Evolutionary conservation across 2,113 vertebrate species (phyloP), one percentile per base, ranked within the genome.

Genomic region (Stigmatopora argus): DNA sequence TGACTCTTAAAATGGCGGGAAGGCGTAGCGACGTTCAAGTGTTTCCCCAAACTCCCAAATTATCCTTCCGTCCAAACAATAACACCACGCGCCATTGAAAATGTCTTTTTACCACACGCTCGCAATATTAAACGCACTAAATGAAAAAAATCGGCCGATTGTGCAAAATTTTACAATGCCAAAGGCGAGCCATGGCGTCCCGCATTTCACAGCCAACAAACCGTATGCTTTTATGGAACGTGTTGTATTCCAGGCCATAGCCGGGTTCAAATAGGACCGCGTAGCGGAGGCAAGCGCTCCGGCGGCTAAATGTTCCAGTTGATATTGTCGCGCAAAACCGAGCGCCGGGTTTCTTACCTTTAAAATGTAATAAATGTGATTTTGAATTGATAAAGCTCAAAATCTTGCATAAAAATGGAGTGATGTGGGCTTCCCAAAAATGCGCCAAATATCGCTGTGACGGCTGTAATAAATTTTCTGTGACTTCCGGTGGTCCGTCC

Each of bases 171-270:
- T 23, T 45, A 45, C 38, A 19, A 35, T 10, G 6, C 8, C 3
- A 23, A 23, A 45, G 21, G n/a, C 12, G n/a, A 23, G 12, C 12
- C 61, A 6, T 48, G 2, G 0, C 1, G 6, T 4, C 34, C 53
- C 7, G 11, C 7, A 62, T 49, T 61, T 65, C 31, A 0, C 13
- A 56, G 26, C 67, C 17, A 47, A 64, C 48, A 70, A n/a, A 49
- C 10, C 48, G 45, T 38, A 9, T 64, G 44, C 47, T 19, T 56
- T 56, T 60, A 0, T 13, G 46, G 45, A 75, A 3, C 49, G 56
- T 59, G 57, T 70, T 81, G 78, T 80, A 71, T 74, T 81, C 79
- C 83, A 87, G 83, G 62, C 46, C 59, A 75, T 89, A 89, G 85
- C 62, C 84, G 18, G 65, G 6, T 52, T 62, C 85, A 69, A 64